phyloP scores from a whole-genome alignment of 2,797 vertebrate genomes.

The Danio kyathit region DNA sequence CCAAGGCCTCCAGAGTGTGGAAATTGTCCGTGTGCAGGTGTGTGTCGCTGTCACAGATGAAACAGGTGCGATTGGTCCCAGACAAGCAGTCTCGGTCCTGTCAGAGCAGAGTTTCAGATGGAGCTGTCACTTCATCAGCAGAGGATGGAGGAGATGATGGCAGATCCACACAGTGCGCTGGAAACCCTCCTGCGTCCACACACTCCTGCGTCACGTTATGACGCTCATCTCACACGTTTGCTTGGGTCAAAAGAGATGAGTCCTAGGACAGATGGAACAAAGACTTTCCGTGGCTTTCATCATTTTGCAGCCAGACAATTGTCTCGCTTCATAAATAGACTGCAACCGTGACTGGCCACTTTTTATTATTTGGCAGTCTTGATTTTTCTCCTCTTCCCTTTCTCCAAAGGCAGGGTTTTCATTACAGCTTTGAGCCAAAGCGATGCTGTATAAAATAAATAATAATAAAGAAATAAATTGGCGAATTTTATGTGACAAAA shows the following conservation, averaged over 20 bases:
- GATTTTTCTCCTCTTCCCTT: slow-evolving; percentile 1
- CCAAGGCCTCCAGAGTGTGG: slow-evolving; percentile 14
- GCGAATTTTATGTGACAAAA: not conserved
- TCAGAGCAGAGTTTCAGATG: slow-evolving; percentile 50
- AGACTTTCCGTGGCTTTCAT: slow-evolving; percentile 31
- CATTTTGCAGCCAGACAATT: slow-evolving; percentile 34
- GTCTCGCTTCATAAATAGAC: slow-evolving; percentile 35
- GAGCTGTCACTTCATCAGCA: slow-evolving; percentile 43
- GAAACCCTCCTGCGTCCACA: slow-evolving; percentile 3
- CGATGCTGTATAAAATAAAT: too few species aligned
- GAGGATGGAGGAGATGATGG: not conserved
- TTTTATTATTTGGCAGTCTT: slow-evolving; percentile 14
- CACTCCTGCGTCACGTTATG: not conserved
- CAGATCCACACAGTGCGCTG: not conserved
- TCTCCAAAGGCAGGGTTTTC: not conserved
- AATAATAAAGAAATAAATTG: not conserved
- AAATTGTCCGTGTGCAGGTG: slow-evolving; percentile 44
- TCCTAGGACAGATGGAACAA: slow-evolving; percentile 37
- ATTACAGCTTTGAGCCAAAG: not conserved
- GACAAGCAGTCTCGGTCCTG: slow-evolving; percentile 47
- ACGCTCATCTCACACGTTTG: slow-evolving; percentile 21
- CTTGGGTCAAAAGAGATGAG: slow-evolving; percentile 13
- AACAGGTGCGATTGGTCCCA: slow-evolving; percentile 50
- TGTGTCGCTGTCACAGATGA: slow-evolving; percentile 44
- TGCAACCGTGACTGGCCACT: slow-evolving; percentile 7